These are phyloP conservation scores for Cydia pomonella DNA, from an alignment of 1,140 invertebrate genomes.

Conservation along the genomic window DNA sequence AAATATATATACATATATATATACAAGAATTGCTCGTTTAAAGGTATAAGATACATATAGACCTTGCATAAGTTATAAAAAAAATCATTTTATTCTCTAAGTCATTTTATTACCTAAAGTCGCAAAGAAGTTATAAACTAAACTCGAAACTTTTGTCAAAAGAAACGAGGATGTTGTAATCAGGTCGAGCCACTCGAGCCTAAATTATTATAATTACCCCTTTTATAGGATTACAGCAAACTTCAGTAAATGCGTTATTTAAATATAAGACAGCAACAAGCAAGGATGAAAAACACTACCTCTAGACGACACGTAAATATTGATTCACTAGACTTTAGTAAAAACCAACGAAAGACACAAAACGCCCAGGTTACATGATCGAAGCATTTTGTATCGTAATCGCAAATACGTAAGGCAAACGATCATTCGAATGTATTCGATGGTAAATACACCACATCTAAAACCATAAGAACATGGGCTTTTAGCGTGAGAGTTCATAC, in stretches of 20 bases:
- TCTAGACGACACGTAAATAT: slow-evolving; percentile 14
- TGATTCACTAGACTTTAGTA: neutral
- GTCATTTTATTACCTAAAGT: too few relatives aligned
- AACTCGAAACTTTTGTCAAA: too few relatives aligned
- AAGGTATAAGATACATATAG: too few relatives aligned
- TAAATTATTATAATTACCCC: neutral
- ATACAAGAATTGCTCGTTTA: too few relatives aligned
- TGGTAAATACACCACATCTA: slow-evolving; percentile 2
- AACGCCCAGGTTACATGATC: neutral
- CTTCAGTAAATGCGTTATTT: too few relatives aligned
- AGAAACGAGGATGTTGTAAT: too few relatives aligned
- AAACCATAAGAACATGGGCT: slow-evolving; percentile 25
- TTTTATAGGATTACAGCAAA: neutral
- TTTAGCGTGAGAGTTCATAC: slow-evolving; percentile 42
- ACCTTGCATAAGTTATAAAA: too few relatives aligned
- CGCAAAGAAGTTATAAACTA: too few relatives aligned
- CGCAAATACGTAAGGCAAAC: neutral
- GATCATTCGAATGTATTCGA: neutral
- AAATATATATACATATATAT: too few relatives aligned
- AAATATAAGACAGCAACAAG: neutral
- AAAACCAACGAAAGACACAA: neutral
- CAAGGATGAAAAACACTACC: neutral
- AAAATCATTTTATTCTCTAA: too few relatives aligned
- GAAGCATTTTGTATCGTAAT: neutral
- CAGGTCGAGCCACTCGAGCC: too few relatives aligned